Evolutionary conservation across 2,888 invertebrate species (phyloP).

Genomic region (Ophion ellenae): DNA sequence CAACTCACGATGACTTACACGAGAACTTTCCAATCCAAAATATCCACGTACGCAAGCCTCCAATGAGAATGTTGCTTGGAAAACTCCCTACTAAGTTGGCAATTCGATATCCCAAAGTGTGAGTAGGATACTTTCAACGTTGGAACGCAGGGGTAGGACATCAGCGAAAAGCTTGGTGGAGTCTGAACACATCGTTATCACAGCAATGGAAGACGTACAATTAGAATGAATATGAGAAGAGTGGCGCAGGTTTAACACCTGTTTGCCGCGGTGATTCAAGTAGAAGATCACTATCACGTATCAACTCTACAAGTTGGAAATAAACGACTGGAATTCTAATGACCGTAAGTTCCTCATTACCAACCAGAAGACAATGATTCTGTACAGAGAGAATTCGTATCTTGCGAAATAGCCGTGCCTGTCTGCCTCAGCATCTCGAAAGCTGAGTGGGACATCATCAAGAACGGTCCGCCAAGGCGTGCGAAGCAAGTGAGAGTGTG

Average conservation of each 20-base stretch:
- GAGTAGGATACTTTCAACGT: neutral
- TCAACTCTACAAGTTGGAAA: neutral
- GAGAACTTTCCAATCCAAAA: slow-evolving; percentile 24
- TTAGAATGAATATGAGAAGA: neutral
- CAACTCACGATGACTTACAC: neutral
- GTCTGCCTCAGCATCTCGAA: slow-evolving; percentile 16
- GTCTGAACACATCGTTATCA: too few species aligned
- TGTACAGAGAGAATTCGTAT: neutral
- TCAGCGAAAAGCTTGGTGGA: neutral
- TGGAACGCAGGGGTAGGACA: neutral
- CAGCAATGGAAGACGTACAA: neutral
- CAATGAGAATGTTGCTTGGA: neutral
- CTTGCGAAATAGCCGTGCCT: neutral
- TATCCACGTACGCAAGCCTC: neutral
- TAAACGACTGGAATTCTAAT: neutral
- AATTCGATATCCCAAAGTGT: neutral
- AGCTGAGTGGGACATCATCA: slow-evolving; percentile 13
- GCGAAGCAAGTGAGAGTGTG: slow-evolving; percentile 32
- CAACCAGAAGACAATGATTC: neutral
- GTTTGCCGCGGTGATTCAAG: neutral
- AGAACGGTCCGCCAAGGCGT: slow-evolving; percentile 22
- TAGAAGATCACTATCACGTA: neutral
- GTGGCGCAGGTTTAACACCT: neutral
- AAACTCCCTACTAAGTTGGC: too few species aligned
- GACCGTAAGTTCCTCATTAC: neutral